Base-by-base conservation (phyloP, 2,113 vertebrate genomes). In the Sinocyclocheilus anophthalmus region DNA sequence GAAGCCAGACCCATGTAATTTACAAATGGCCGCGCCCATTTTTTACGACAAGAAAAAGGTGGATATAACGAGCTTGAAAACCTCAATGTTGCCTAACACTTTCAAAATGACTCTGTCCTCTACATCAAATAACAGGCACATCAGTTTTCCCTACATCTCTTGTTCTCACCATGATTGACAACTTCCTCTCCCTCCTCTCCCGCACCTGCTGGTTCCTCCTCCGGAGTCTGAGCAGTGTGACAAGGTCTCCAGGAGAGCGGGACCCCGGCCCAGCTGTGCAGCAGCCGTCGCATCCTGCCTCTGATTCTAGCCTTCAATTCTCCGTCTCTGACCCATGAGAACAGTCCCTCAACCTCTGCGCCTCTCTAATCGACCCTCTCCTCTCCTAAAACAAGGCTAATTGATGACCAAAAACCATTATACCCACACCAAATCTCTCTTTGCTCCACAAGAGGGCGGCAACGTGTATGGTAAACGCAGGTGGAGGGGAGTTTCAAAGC, bases 391-490 rank as follows among this genome's bases (percentile, higher is more conserved):
- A 70, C 42, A 33, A 45, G 22, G 50, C 84, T 73, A 57, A 78
- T 14, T 57, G 30, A 45, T 55, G 20, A 72, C 13, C 37, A 1
- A 67, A 79, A 42, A 50, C 65, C 75, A 37, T 42, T 59, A 48
- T 14, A 22, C 37, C n/a, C 20, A 45, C 59, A 65, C 10, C 2
- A 63, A 30, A 82, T 1, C 61, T n/a, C 22, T 61, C 77, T 45
- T 24, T 72, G 50, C 22, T 59, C 85, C 85, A 82, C 70, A 63
- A 88, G 88, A 81, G 67, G 69, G 26, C 75, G 53, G 73, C 20
- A 22, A 11, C 13, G 13, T 30, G 30, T 55, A 26, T 1, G 0
- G n/a, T 18, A 26, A 45, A 69, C 45, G 18, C 33, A 55, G 55
- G 75, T 79, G 81, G 18, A 45, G 53, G 77, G 53, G 50, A 16